Conservation (phyloP, 2,797 vertebrate species). For the Graptemys geographica region DNA sequence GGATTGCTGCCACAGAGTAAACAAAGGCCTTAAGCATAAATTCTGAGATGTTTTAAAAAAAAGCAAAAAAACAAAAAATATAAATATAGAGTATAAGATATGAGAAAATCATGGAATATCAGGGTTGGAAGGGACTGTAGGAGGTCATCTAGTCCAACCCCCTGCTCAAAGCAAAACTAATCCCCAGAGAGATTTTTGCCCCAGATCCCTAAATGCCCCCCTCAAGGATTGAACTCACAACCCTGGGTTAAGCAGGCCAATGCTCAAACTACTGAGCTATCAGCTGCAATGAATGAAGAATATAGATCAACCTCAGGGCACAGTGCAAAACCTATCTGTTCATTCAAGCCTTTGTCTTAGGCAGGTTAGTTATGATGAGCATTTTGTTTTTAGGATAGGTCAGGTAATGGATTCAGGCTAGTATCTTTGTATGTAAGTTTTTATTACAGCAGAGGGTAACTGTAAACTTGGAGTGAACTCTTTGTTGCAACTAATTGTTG, state of each 20-base stretch:
- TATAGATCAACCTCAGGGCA: not conserved
- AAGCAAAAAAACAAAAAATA: not conserved
- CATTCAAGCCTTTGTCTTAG: not conserved
- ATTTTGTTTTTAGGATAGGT: not conserved
- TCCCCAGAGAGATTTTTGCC: too few species aligned
- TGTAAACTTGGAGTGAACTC: not conserved
- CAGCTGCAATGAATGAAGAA: not conserved
- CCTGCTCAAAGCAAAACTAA: too few species aligned
- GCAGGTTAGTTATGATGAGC: not conserved
- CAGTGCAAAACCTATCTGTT: not conserved
- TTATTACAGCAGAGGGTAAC: not conserved
- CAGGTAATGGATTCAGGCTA: not conserved
- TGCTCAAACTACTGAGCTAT: too few species aligned
- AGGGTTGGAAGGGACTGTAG: too few species aligned
- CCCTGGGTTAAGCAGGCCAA: too few species aligned
- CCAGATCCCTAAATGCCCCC: too few species aligned
- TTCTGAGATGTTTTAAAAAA: not conserved
- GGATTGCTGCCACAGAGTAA: not conserved
- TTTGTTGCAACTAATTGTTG: not conserved
- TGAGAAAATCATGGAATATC: not conserved
- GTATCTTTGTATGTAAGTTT: not conserved
- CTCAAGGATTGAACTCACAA: too few species aligned
- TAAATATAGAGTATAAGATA: not conserved
- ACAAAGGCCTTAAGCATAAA: not conserved
- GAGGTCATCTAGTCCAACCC: too few species aligned